Evolutionary conservation across 1,140 invertebrate species (phyloP), one percentile per base, ranked within the genome.

Genomic region (Diorhabda carinulata): DNA sequence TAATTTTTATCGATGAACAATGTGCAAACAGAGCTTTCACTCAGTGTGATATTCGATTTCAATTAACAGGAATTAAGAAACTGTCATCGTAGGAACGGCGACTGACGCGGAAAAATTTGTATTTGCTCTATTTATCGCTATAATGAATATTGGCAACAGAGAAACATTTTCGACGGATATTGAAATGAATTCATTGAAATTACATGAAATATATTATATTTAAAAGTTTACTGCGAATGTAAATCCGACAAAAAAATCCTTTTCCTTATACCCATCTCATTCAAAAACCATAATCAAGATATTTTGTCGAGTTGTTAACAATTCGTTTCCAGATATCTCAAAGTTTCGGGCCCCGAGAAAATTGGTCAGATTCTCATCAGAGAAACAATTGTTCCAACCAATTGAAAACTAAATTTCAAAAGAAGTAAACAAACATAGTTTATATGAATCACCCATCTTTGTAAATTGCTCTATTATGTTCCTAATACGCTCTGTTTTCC

Each of bases 361-460:
- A 52, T 52, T 52, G 47, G 4, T 52, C 47, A 52, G 6, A 52
- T 6, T 52, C 6, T 6, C 61, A n/a, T 42, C 43, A 41, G 25
- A 9, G 10, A 47, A 8, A 41, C 61, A 62, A 62, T 62, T 62
- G 61, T 62, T 62, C 61, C 61, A 43, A 43, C 8, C 61, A 62
- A 62, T 62, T 25, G 3, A 43, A 62, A 62, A 62, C 43, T 10
- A 65, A 7, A 57, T 57, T 41, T n/a, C 8, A 6, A n/a, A 5
- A 9, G 64, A 6, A 65, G 43, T 65, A 58, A 43, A 56, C 56
- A 57, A 43, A 65, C 56, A 65, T 47, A 56, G 6, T 65, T 65
- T 65, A 65, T 65, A 65, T 65, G 57, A 65, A 65, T 52, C 64
- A 56, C 64, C 43, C 56, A 57, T 65, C 64, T 65, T 65, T 57